phyloP scores from a whole-genome alignment of 2,113 vertebrate species.

The Gorsachius goisagi region DNA sequence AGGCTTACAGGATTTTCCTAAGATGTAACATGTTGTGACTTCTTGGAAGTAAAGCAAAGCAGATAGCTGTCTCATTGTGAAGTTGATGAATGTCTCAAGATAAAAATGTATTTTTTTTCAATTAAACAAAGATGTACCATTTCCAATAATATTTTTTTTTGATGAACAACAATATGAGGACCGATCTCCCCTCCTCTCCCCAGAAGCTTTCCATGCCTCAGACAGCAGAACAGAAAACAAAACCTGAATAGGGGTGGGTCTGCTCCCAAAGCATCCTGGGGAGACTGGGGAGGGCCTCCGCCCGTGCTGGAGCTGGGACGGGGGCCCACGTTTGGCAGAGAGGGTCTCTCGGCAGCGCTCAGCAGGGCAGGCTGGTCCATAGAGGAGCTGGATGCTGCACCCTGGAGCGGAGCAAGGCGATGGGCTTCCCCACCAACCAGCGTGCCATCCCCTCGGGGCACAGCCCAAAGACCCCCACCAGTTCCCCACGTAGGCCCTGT shows the following conservation, averaged over 20 bases:
- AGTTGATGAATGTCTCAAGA: not conserved
- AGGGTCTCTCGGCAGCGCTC: not conserved
- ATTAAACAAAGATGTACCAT: not conserved
- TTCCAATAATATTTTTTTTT: not conserved
- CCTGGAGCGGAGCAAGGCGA: rapidly evolving
- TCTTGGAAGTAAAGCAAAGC: not conserved
- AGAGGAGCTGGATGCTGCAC: not conserved
- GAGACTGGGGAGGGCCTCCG: not conserved
- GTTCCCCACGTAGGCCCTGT: rapidly evolving
- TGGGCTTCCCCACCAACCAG: not conserved
- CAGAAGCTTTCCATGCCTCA: not conserved
- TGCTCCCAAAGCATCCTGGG: not conserved
- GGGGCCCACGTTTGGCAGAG: rapidly evolving
- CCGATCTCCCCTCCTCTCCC: not conserved
- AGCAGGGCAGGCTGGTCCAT: not conserved
- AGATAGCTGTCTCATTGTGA: not conserved
- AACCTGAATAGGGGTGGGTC: not conserved
- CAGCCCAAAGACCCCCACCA: not conserved
- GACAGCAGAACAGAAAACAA: not conserved
- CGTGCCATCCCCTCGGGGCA: rapidly evolving
- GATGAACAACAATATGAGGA: not conserved
- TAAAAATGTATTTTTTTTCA: not conserved
- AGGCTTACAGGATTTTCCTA: not conserved
- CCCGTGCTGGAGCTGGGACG: not conserved
- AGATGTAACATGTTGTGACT: not conserved